phyloP scores from a whole-genome alignment of 2,113 vertebrate genomes.

The Macrotis lagotis region DNA sequence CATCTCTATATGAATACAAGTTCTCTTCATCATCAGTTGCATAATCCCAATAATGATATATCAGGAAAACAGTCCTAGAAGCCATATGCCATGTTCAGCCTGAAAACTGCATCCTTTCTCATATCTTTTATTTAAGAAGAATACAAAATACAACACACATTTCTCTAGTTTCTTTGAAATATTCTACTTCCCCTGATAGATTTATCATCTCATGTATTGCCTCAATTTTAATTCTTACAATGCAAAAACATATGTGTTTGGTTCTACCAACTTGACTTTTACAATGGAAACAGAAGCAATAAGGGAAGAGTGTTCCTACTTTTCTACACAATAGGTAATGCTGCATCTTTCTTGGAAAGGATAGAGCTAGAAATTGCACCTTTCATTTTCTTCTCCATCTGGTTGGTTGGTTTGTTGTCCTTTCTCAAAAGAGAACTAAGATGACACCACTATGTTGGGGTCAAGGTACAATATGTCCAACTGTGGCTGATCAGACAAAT shows the following conservation, averaged over 20 bases:
- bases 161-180: conserved; percentile 10
- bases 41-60: neutral
- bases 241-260: conserved; percentile 16
- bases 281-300: conserved; percentile 1
- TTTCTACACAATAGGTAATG: neutral
- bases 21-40: neutral
- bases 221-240: conserved; percentile 57
- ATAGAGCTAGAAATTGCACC: neutral
- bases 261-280: conserved; percentile 37
- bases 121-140: neutral
- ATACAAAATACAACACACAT: neutral
- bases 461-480: neutral
- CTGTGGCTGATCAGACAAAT: too few relatives aligned
- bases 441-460: neutral
- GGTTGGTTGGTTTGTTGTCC: neutral
- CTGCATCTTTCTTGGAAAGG: neutral
- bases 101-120: neutral
- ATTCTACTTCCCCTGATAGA: conserved; percentile 24
- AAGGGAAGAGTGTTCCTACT: neutral
- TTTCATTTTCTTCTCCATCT: neutral
- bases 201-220: conserved; percentile 1
- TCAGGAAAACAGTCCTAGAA: neutral
- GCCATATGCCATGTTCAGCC: neutral
- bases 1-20: neutral
- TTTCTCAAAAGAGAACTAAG: neutral